Conservation (phyloP, 35 echinoderm and acorn worm genomes). For the Patiria miniata region DNA sequence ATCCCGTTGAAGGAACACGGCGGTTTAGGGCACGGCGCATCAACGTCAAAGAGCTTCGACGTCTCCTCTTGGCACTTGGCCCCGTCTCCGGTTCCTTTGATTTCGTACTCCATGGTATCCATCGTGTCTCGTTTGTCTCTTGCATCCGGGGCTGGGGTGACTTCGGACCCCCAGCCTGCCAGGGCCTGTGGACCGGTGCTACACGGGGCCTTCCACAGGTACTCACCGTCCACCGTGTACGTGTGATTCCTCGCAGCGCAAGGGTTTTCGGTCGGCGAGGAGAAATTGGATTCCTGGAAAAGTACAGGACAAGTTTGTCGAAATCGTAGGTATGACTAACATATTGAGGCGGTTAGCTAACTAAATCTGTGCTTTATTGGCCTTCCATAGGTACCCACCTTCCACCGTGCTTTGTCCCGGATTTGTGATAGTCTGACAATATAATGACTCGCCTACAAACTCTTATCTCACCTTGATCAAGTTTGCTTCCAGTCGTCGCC, state of each 20-base stretch:
- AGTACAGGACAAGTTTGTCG: background rate
- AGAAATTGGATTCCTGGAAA: constrained; percentile 1
- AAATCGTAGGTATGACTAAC: too few species aligned
- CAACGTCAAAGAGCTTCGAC: constrained; percentile 16
- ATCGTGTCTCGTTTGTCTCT: background rate
- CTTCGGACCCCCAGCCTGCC: constrained; percentile 37
- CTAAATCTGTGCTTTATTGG: too few species aligned
- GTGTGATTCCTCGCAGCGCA: constrained; percentile 20
- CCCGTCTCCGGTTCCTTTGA: background rate
- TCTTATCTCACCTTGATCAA: constrained; percentile 40
- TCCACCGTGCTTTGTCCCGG: too few species aligned
- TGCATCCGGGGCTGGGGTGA: background rate
- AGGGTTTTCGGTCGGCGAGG: background rate
- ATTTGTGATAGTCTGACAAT: too few species aligned
- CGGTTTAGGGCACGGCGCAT: background rate
- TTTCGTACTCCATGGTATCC: background rate
- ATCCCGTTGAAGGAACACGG: constrained; percentile 50
- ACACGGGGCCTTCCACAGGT: constrained; percentile 44
- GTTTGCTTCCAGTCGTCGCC: constrained; percentile 18
- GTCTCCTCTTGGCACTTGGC: background rate
- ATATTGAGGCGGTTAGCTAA: too few species aligned
- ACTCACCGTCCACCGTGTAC: constrained; percentile 2
- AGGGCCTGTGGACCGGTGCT: background rate
- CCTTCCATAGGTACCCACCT: too few species aligned
- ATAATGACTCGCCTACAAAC: too few species aligned